Conservation (phyloP, 2,113 vertebrate genomes). For the Callospermophilus lateralis region DNA sequence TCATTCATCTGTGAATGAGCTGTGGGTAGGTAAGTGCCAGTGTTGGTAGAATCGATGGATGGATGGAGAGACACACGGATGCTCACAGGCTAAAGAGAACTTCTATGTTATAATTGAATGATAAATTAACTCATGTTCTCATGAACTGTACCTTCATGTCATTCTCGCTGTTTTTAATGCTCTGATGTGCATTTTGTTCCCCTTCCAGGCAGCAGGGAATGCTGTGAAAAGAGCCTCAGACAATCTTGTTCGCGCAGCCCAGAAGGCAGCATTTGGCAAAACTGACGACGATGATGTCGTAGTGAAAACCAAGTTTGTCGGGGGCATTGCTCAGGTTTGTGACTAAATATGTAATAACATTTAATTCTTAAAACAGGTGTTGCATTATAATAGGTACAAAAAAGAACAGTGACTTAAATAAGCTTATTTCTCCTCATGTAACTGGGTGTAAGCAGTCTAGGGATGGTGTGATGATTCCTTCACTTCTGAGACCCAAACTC, state of each 20-base stretch:
- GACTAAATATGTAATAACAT: neutral
- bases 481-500: neutral
- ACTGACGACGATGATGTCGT: slow-evolving; percentile 96
- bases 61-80: neutral
- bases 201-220: slow-evolving; percentile 94
- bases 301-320: slow-evolving; percentile 98
- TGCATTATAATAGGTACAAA: neutral
- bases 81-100: neutral
- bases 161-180: slow-evolving; percentile 56
- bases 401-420: neutral
- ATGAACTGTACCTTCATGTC: slow-evolving; percentile 23
- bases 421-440: neutral
- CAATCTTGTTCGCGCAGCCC: slow-evolving; percentile 98
- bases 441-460: neutral
- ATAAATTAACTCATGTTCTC: neutral
- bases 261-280: slow-evolving; percentile 98
- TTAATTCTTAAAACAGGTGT: neutral
- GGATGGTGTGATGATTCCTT: neutral
- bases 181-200: neutral
- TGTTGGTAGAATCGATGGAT: neutral
- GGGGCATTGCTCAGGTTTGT: slow-evolving; percentile 98
- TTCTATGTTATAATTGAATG: neutral
- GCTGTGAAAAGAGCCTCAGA: slow-evolving; percentile 99
- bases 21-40: neutral
- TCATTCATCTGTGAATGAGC: neutral